Conservation (phyloP, 2,797 vertebrate genomes). For the Macropodus opercularis region DNA sequence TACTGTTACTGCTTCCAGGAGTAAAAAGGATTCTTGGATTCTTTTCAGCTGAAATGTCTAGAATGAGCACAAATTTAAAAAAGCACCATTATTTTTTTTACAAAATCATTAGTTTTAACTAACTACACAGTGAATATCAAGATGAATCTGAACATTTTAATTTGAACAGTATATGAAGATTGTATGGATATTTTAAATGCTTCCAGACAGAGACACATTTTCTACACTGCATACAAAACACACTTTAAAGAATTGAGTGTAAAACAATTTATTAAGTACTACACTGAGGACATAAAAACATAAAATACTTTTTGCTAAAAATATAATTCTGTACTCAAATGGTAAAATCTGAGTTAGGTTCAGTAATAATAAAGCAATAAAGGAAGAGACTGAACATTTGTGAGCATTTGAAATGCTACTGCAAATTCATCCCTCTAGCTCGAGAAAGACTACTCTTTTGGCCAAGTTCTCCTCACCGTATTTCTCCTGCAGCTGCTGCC, state of each 20-base stretch:
- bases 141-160: neutral
- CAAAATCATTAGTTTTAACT: neutral
- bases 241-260: too few relatives aligned
- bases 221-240: too few relatives aligned
- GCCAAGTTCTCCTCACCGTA: slow-evolving; percentile 71
- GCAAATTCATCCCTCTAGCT: slow-evolving; percentile 44
- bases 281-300: neutral
- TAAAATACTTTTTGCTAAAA: neutral
- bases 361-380: too few relatives aligned
- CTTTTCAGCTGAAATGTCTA: too few relatives aligned
- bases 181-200: neutral
- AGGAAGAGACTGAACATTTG: neutral
- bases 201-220: neutral
- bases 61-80: neutral
- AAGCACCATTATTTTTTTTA: neutral
- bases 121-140: neutral
- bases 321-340: neutral
- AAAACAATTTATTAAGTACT: neutral
- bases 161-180: too few relatives aligned
- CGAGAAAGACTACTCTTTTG: slow-evolving; percentile 74
- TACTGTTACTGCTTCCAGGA: too few relatives aligned
- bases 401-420: neutral
- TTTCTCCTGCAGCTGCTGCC: slow-evolving; percentile 66
- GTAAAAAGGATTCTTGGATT: too few relatives aligned
- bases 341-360: too few relatives aligned